Percentiles rank a stretch among this genome's conserved stretches.
These are phyloP conservation scores for Zenarchopterus dispar DNA, from an alignment of 2,797 vertebrate species.

Conservation along the genomic window DNA sequence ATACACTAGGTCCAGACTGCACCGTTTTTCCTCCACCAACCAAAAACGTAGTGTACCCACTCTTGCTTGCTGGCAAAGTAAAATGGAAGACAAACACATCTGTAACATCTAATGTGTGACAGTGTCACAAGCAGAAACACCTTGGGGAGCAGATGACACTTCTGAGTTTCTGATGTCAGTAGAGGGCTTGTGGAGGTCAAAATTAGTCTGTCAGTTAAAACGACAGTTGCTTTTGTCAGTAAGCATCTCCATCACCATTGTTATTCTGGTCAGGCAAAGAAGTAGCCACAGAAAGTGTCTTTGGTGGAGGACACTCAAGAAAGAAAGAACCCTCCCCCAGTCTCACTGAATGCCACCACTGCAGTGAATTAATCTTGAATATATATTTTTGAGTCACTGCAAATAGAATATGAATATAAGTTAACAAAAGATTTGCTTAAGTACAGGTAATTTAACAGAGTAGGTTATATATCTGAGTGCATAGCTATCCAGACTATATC, in stretches of 20 bases:
- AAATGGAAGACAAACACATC: slow-evolving; percentile 22
- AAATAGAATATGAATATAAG: background rate
- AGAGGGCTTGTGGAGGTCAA: slow-evolving; percentile 58
- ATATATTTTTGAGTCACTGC: slow-evolving; percentile 3
- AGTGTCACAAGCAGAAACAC: slow-evolving; percentile 20
- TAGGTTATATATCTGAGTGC: background rate
- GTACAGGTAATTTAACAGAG: background rate
- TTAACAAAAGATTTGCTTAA: background rate
- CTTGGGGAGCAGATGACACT: slow-evolving; percentile 16
- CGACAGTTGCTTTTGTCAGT: slow-evolving; percentile 45
- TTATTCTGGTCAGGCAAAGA: slow-evolving; percentile 73
- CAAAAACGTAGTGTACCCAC: slow-evolving; percentile 3
- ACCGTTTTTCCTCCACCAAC: slow-evolving; percentile 16
- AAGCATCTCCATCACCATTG: slow-evolving; percentile 57
- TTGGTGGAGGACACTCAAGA: slow-evolving; percentile 50
- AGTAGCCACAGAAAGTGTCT: slow-evolving; percentile 50
- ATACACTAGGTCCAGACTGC: slow-evolving; percentile 8
- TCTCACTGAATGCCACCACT: background rate
- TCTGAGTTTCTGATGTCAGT: slow-evolving; percentile 20
- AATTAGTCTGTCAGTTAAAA: slow-evolving; percentile 46
- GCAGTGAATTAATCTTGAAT: slow-evolving; percentile 1
- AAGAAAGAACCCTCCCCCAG: slow-evolving; percentile 19
- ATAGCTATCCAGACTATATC: background rate
- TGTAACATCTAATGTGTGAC: slow-evolving; percentile 14
- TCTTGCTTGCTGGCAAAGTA: background rate